Conservation (phyloP, 2,113 vertebrate genomes). For the Hirundichthys speculiger region DNA sequence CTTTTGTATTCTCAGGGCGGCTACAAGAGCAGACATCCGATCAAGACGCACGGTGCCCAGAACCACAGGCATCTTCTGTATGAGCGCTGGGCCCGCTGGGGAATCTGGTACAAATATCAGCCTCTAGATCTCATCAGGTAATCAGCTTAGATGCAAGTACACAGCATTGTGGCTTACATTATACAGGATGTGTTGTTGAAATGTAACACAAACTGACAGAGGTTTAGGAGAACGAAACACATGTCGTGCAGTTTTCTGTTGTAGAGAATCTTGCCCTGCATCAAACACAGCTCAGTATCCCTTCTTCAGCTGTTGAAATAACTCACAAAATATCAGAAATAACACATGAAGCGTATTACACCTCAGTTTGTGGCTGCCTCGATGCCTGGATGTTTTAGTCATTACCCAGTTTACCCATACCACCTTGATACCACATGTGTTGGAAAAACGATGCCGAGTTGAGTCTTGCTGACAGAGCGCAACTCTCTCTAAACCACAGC, state of each 20-base stretch:
- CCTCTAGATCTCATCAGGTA: conserved; percentile 98
- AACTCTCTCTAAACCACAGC: too few relatives aligned
- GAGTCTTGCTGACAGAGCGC: too few relatives aligned
- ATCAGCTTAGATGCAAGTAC: conserved; percentile 22
- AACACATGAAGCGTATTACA: too few relatives aligned
- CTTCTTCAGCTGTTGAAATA: too few relatives aligned
- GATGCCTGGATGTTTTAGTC: too few relatives aligned
- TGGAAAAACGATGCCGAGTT: too few relatives aligned
- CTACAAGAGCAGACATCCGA: conserved; percentile 93
- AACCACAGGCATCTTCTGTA: conserved; percentile 97
- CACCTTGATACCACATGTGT: too few relatives aligned
- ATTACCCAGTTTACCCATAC: too few relatives aligned
- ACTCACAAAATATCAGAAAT: too few relatives aligned
- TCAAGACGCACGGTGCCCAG: conserved; percentile 95
- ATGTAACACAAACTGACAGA: background rate
- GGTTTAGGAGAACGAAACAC: too few relatives aligned
- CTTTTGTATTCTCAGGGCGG: conserved; percentile 84
- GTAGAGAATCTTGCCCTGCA: background rate
- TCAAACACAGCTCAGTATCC: background rate
- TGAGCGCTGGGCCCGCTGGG: conserved; percentile 98
- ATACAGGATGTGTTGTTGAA: background rate
- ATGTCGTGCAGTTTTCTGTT: too few relatives aligned
- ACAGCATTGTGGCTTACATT: background rate
- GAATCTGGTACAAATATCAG: conserved; percentile 99
- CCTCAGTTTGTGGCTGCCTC: too few relatives aligned